Conservation (phyloP, 2,797 vertebrate genomes). For the Apodemus agrarius region DNA sequence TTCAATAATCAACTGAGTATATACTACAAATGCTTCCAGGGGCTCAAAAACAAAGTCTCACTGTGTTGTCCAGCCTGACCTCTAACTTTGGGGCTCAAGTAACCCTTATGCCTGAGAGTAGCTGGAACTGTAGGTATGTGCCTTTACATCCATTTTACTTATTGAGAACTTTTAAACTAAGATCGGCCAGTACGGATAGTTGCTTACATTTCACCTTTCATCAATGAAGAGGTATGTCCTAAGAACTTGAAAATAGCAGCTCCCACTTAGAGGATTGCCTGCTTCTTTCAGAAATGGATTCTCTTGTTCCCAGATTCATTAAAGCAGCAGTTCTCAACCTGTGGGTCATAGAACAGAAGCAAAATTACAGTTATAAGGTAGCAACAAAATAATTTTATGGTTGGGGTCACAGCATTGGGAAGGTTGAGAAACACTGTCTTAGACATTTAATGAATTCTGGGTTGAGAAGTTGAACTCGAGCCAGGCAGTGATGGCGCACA, state of each 20-base stretch:
- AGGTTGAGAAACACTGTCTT: not conserved
- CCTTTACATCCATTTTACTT: not conserved
- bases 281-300: not conserved
- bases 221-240: not conserved
- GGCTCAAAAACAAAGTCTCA: not conserved
- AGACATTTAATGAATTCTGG: not conserved
- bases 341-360: not conserved
- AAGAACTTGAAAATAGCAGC: not conserved
- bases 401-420: not conserved
- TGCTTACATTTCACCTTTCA: not conserved
- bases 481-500: too few relatives aligned
- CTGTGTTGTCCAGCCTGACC: not conserved
- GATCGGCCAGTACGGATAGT: not conserved
- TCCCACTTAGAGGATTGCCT: not conserved
- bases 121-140: not conserved
- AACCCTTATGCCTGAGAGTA: not conserved
- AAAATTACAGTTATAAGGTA: not conserved
- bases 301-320: not conserved
- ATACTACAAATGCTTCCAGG: not conserved
- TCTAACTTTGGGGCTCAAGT: not conserved
- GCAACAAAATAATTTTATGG: not conserved
- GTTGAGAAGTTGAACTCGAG: too few relatives aligned
- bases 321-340: not conserved
- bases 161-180: not conserved
- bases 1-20: not conserved